Percentiles rank a stretch among this genome's conserved stretches.
These are phyloP conservation scores for Sisor rabdophorus DNA, from an alignment of 2,113 vertebrate species.

Conservation along the genomic window DNA sequence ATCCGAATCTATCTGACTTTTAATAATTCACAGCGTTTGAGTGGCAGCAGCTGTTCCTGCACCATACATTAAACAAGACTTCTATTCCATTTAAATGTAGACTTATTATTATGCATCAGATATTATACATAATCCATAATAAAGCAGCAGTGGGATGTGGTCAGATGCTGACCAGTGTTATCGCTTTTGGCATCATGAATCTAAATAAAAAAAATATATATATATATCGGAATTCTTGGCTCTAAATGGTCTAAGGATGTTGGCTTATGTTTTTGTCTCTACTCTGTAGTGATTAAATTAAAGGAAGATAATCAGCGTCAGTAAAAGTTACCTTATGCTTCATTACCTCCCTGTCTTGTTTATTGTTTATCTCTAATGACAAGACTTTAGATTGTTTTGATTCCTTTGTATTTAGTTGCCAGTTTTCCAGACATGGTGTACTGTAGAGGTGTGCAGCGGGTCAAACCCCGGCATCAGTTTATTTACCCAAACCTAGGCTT, in stretches of 20 bases:
- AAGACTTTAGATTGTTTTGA: not conserved
- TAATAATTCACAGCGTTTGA: slow-evolving; percentile 35
- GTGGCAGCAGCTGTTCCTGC: slow-evolving; percentile 27
- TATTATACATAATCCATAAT: slow-evolving; percentile 26
- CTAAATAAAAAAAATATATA: not conserved
- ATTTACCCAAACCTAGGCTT: slow-evolving; percentile 11
- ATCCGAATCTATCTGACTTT: slow-evolving; percentile 27
- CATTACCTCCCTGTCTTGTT: not conserved
- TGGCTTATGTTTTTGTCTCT: not conserved
- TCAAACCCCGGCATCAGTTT: not conserved
- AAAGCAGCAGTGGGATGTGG: slow-evolving; percentile 9
- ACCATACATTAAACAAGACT: slow-evolving; percentile 23
- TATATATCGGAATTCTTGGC: not conserved
- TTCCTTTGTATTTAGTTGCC: not conserved
- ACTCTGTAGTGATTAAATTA: not conserved
- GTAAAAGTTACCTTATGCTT: not conserved
- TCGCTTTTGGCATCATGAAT: not conserved
- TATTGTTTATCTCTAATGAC: not conserved
- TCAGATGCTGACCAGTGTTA: not conserved
- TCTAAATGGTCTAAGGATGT: not conserved
- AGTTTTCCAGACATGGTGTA: not conserved
- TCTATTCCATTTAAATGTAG: slow-evolving; percentile 14
- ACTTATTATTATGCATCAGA: slow-evolving; percentile 16
- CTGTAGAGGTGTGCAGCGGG: not conserved
- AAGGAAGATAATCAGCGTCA: not conserved